Evolutionary conservation across 1,140 invertebrate genomes (phyloP), one percentile per base, ranked within the genome.

Genomic region (Rhynchophorus ferrugineus): DNA sequence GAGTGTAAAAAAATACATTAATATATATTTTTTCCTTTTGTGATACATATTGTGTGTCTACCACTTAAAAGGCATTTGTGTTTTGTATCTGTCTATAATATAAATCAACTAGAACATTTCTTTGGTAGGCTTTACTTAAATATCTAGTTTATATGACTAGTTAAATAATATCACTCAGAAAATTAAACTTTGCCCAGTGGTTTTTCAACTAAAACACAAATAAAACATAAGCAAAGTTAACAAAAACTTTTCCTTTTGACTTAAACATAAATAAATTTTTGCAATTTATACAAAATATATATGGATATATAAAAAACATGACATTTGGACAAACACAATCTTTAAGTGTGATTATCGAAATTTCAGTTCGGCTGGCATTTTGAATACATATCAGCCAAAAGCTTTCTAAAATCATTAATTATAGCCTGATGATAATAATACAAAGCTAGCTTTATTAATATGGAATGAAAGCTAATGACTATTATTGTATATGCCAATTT

Each of bases 41-140:
- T 62, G 58, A 59, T 49, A 59, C 56, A 61, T 49, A 57, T 58
- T 29, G 24, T 29, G 24, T 60, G 46, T 61, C 52, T 61, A 61
- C 58, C 52, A 33, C 52, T 56, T 54, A 59, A 63, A 67, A 63
- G 65, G 63, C 36, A 49, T 58, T 44, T 54, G 46, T 46, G 46
- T 61, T 49, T 52, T 29, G 24, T 57, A 45, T 57, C 56, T 51
- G 54, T 61, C 58, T 62, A 61, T 57, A 59, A 61, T 57, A 63
- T 57, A 62, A 51, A 60, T 65, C 53, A 67, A 67, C 63, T 67
- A 67, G 65, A 57, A 64, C 60, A 58, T 57, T 29, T 67, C 65
- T 67, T 67, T 67, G 65, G 65, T 67, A 65, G 60, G 62, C 65
- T 65, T 67, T 60, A 60, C 58, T 59, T 63, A 54, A 47, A 54